A percentile compares a stretch with the other conserved stretches of the same genome.
Evolutionary conservation across 2,888 invertebrate species (phyloP).

Genomic region (Heliconius sara): DNA sequence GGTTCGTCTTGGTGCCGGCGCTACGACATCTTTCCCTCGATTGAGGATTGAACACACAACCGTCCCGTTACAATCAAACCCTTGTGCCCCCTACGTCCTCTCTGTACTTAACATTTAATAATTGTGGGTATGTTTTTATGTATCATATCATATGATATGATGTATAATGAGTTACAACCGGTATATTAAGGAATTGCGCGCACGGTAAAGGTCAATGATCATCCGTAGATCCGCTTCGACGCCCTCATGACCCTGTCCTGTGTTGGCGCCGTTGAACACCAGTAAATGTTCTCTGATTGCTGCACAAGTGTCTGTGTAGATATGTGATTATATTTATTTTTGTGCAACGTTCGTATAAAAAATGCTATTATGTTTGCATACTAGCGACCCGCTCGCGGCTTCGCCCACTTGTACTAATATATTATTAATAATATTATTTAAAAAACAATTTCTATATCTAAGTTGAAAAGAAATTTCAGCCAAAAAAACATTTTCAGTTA

Average conservation of each 20-base stretch:
- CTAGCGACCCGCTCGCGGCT: no score
- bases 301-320: constrained; percentile 21
- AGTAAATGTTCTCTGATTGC: constrained; percentile 66
- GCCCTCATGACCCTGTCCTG: constrained; percentile 81
- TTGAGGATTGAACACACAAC: no score
- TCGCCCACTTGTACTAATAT: no score
- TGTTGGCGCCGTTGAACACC: constrained; percentile 61
- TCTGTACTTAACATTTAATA: constrained; percentile 11
- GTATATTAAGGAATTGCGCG: constrained; percentile 71
- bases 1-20: no score
- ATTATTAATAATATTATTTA: no score
- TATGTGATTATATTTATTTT: not conserved
- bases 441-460: no score
- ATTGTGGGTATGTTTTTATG: constrained; percentile 49
- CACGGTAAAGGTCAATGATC: constrained; percentile 83
- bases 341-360: not conserved
- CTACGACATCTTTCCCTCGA: no score
- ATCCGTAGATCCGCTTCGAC: constrained; percentile 83
- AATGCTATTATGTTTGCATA: not conserved
- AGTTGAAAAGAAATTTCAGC: no score
- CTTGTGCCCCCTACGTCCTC: no score
- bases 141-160: constrained; percentile 19
- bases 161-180: constrained; percentile 78
- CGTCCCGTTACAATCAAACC: no score
- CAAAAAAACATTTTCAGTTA: no score